Base-by-base conservation (phyloP, 2,888 invertebrate species). In the Pachymerium ferrugineum region DNA sequence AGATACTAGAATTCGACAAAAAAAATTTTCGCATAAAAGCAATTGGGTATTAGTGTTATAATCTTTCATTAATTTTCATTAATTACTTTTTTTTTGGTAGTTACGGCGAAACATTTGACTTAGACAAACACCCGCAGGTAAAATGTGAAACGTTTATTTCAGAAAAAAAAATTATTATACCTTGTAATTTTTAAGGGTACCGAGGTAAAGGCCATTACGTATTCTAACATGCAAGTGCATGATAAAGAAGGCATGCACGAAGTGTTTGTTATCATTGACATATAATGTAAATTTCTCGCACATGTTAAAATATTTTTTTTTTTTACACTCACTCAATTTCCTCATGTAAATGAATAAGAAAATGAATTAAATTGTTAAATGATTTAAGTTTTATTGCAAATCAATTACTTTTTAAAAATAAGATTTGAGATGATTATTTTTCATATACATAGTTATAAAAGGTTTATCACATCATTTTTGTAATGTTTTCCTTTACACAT, bases 151-250 rank as follows among this genome's bases (percentile, higher is more conserved):
- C 30, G 28, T 28, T 4, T 69, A n/a, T 22, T 47, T 67, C n/a
- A n/a, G n/a, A n/a, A n/a, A n/a, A n/a, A n/a, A n/a, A n/a, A n/a
- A n/a, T n/a, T n/a, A n/a, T n/a, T n/a, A n/a, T n/a, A n/a, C n/a
- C n/a, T n/a, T n/a, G n/a, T n/a, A n/a, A n/a, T n/a, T n/a, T 77
- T 78, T 35, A 78, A 97, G 84, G 98, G 97, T 14, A 91, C 94
- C 1, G 99, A 99, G 85, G 95, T 99, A 1, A 99, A 99, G 83
- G 99, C 99, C 33, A 99, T 99, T 77, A 99, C 99, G 3, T 99
- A 99, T 84, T 97, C 98, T 6, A 95, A 97, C 74, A 98, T 99
- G 98, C 97, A 99, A 85, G 85, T 94, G 69, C 85, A 87, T 78
- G 85, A 87, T 74, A 81, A 90, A 78, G 87, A 88, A 79, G 88